Evolutionary conservation across 2,888 invertebrate species (phyloP), one percentile per base, ranked within the genome.

Genomic region (Platycheirus albimanus): DNA sequence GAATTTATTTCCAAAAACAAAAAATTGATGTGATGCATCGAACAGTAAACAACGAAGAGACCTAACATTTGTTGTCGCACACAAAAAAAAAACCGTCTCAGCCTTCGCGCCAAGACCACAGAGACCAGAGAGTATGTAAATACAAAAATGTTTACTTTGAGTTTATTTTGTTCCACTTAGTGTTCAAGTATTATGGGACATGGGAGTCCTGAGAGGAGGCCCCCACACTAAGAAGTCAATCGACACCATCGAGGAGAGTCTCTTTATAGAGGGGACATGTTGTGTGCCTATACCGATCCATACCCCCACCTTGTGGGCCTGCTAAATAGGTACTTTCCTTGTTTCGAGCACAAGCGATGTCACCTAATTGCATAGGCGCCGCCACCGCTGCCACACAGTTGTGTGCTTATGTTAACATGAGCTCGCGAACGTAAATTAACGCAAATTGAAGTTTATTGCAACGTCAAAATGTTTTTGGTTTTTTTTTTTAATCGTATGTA

Each of bases 391-490:
- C 19, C 24, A 11, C 24, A 36, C 49, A 38, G 56, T 64, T 36
- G 45, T 76, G 77, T 81, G 70, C 63, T 81, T 71, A 77, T 77
- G 81, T 63, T 77, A 67, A 71, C 81, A 81, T 77, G 66, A 45
- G 66, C 71, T 49, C 61, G 71, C 71, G 77, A 81, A 81, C 81
- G 67, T 81, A 81, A 81, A 81, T 81, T 77, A 77, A 61, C 81
- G 81, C 71, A 77, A 81, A 76, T 81, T 81, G 71, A 77, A 81
- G 66, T 81, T 81, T 71, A 72, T 81, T 77, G 76, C 76, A 71
- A 67, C 71, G 77, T 66, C 77, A 81, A 71, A 69, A 38, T 52
- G 24, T n/a, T 33, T 13, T 47, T 47, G 13, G 33, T 15, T 30
- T 54, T 61, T 19, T 20, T 47, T 20, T 45, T 19, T 3, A 4